These are phyloP conservation scores for Onthophagus sagittarius DNA, from an alignment of 2,888 invertebrate genomes.

Conservation along the genomic window DNA sequence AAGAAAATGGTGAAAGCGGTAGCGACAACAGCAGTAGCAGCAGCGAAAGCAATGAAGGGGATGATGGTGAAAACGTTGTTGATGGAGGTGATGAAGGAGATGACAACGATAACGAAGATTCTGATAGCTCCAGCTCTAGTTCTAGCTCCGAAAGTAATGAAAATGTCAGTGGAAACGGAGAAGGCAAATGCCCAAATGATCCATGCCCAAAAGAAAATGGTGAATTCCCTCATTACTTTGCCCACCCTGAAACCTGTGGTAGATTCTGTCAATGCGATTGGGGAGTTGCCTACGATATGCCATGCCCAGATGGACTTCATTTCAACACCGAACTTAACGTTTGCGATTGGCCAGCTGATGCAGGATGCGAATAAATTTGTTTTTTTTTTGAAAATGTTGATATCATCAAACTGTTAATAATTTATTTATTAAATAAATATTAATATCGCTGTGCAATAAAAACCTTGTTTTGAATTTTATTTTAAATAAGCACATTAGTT, in stretches of 20 bases:
- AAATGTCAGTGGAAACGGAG: neutral
- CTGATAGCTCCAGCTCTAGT: neutral
- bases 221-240: neutral
- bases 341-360: constrained; percentile 6
- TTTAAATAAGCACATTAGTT: too few species aligned
- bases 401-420: too few species aligned
- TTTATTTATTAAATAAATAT: too few species aligned
- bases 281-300: neutral
- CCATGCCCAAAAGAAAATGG: neutral
- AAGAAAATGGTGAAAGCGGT: too few species aligned
- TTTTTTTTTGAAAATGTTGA: neutral
- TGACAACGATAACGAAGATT: neutral
- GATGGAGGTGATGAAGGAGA: too few species aligned
- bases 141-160: neutral
- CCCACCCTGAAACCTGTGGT: neutral
- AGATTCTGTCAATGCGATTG: constrained; percentile 12
- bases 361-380: neutral
- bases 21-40: neutral
- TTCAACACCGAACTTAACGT: constrained; percentile 2
- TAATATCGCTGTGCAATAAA: too few species aligned
- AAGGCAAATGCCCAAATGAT: neutral
- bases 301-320: constrained; percentile 4
- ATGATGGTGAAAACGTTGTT: neutral
- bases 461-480: too few species aligned
- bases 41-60: neutral